These are phyloP conservation scores for Leucoma salicis DNA, from an alignment of 2,888 invertebrate genomes.

Conservation along the genomic window DNA sequence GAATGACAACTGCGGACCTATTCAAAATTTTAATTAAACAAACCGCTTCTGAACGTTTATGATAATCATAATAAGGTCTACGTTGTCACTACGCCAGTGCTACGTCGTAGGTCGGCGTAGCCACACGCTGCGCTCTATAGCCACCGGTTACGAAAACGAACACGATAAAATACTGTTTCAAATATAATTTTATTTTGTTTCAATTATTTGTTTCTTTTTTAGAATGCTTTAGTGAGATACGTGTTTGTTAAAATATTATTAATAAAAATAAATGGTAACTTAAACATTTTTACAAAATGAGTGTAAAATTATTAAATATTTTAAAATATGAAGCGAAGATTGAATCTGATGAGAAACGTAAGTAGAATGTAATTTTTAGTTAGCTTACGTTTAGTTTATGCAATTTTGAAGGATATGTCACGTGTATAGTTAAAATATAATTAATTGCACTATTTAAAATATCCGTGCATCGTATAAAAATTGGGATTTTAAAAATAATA, in stretches of 20 bases:
- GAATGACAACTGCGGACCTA: constrained; percentile 11
- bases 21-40: constrained; percentile 24
- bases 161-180: constrained; percentile 38
- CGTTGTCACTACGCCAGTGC: constrained; percentile 55
- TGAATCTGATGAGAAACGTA: constrained; percentile 48
- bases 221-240: constrained; percentile 23
- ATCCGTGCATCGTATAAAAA: too few species aligned
- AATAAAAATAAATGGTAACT: constrained; percentile 27
- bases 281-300: constrained; percentile 56
- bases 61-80: constrained; percentile 13
- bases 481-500: too few species aligned
- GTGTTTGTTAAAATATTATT: constrained; percentile 13
- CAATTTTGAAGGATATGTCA: too few species aligned
- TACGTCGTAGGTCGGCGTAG: constrained; percentile 70
- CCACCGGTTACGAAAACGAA: constrained; percentile 42
- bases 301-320: constrained; percentile 57
- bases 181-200: constrained; percentile 12
- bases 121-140: constrained; percentile 56
- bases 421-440: too few species aligned
- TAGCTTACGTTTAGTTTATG: too few species aligned
- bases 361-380: constrained; percentile 32
- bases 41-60: constrained; percentile 10
- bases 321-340: constrained; percentile 55
- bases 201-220: constrained; percentile 8
- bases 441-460: too few species aligned